Evolutionary conservation across 2,113 vertebrate genomes (phyloP).

Genomic region (Rostratula benghalensis): DNA sequence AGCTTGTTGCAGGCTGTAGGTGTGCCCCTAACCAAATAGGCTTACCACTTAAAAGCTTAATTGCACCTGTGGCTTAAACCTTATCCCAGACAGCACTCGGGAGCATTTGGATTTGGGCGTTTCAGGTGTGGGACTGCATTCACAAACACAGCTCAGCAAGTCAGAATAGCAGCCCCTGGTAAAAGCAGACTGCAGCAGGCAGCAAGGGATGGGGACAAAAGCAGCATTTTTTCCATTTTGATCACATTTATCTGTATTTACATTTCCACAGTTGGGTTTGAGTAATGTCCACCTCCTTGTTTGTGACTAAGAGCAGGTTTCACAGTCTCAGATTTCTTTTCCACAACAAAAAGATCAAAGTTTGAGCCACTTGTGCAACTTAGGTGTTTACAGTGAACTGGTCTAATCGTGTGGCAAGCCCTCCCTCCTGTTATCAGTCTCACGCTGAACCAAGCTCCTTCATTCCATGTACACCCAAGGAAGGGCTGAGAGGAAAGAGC

Average conservation of each 20-base stretch:
- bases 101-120: constrained; percentile 49
- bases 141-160: background rate
- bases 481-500: background rate
- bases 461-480: background rate
- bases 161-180: background rate
- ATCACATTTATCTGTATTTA: constrained; percentile 33
- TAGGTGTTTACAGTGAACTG: constrained; percentile 63
- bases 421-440: constrained; percentile 35
- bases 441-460: background rate
- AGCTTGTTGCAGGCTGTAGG: constrained; percentile 33
- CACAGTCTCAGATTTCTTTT: constrained; percentile 50
- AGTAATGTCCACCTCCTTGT: constrained; percentile 55
- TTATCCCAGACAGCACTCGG: constrained; percentile 35
- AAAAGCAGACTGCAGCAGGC: background rate
- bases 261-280: constrained; percentile 7
- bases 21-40: constrained; percentile 58
- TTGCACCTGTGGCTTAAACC: constrained; percentile 63
- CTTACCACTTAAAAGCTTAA: constrained; percentile 62
- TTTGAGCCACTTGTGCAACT: constrained; percentile 68
- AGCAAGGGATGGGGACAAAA: background rate
- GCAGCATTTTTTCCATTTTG: background rate
- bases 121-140: constrained; percentile 35
- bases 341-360: constrained; percentile 72
- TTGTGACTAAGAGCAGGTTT: constrained; percentile 48
- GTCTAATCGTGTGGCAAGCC: constrained; percentile 36